Evolutionary conservation across 2,888 invertebrate species (phyloP).

Genomic region (Caradrina clavipalpis): DNA sequence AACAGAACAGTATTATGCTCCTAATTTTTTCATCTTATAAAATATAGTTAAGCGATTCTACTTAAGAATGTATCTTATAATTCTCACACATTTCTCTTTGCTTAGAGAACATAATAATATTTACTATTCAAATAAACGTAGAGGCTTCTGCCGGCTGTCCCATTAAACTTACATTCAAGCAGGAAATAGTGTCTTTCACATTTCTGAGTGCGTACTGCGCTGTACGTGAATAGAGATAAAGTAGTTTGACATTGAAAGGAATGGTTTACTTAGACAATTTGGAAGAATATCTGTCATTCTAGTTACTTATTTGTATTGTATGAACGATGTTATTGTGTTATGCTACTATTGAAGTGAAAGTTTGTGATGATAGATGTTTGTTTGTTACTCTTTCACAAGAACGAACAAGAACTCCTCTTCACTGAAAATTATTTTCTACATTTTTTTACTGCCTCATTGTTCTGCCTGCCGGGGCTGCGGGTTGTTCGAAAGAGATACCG

Average conservation of each 20-base stretch:
- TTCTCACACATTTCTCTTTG: neutral
- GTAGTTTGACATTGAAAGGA: conserved; percentile 32
- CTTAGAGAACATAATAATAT: conserved; percentile 6
- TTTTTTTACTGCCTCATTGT: too few species aligned
- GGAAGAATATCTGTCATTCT: neutral
- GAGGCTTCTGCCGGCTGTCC: conserved; percentile 24
- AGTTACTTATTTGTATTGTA: too few species aligned
- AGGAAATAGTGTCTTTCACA: conserved; percentile 9
- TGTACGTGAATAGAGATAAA: conserved; percentile 20
- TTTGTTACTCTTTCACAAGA: too few species aligned
- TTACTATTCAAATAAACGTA: conserved; percentile 24
- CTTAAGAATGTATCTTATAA: neutral
- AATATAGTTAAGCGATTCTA: neutral
- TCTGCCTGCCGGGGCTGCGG: too few species aligned
- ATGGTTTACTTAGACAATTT: conserved; percentile 36
- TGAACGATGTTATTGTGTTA: too few species aligned
- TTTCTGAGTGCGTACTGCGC: conserved; percentile 16
- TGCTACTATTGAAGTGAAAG: too few species aligned
- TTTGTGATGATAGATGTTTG: too few species aligned
- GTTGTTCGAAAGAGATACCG: too few species aligned
- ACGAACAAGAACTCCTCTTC: too few species aligned
- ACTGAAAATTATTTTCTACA: too few species aligned
- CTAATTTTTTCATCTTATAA: too few species aligned
- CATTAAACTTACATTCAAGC: conserved; percentile 17
- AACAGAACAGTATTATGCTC: too few species aligned